These are phyloP conservation scores for Toxonevra muliebris DNA, from an alignment of 2,888 invertebrate species.

Conservation along the genomic window DNA sequence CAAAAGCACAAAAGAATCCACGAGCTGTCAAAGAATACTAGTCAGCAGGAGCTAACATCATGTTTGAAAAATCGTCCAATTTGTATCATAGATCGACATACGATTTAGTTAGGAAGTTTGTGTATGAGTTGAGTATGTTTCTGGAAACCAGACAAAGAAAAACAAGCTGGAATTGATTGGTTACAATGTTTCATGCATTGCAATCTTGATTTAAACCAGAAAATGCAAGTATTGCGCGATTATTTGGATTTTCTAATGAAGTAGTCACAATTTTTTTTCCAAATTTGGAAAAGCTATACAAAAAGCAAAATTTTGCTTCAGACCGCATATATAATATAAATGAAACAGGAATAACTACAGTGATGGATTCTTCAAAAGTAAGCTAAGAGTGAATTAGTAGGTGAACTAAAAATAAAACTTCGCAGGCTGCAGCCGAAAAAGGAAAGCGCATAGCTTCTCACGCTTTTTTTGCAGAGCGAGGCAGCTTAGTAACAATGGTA, in stretches of 20 bases:
- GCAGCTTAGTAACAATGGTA: too few relatives aligned
- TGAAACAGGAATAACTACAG: slow-evolving; percentile 16
- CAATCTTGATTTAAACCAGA: slow-evolving; percentile 9
- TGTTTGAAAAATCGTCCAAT: slow-evolving; percentile 9
- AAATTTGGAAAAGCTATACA: slow-evolving; percentile 1
- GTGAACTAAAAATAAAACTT: background rate
- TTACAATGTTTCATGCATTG: slow-evolving; percentile 13
- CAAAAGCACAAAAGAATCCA: slow-evolving; percentile 7
- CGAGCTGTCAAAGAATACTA: background rate
- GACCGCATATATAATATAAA: slow-evolving; percentile 14
- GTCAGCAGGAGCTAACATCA: slow-evolving; percentile 1
- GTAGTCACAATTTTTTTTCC: background rate
- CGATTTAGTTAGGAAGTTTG: slow-evolving; percentile 4
- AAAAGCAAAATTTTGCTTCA: slow-evolving; percentile 4
- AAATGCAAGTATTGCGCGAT: background rate
- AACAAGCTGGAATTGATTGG: slow-evolving; percentile 18
- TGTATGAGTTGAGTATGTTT: slow-evolving; percentile 19
- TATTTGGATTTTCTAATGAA: background rate
- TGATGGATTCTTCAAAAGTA: slow-evolving; percentile 17
- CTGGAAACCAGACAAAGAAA: slow-evolving; percentile 12
- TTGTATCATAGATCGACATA: slow-evolving; percentile 14
- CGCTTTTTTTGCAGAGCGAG: slow-evolving; percentile 3
- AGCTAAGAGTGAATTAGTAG: background rate
- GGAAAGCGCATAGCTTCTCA: slow-evolving; percentile 1
- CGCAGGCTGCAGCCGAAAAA: slow-evolving; percentile 7